phyloP scores from a whole-genome alignment of 2,888 invertebrate species.

The Pristionchus mayeri region DNA sequence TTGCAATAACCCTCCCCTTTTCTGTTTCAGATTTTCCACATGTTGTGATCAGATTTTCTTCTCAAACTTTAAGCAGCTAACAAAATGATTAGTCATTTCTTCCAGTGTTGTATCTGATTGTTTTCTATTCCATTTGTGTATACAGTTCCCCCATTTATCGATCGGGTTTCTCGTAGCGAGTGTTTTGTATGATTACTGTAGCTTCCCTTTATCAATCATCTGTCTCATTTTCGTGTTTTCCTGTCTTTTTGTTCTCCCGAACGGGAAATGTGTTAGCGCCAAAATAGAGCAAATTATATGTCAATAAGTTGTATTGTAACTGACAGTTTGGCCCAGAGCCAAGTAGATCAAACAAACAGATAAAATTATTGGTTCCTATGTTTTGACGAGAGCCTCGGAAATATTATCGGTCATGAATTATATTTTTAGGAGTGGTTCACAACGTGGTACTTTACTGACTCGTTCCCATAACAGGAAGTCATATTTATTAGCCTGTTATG shows the following conservation, averaged over 20 bases:
- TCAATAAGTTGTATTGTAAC: background rate
- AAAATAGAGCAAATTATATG: constrained; percentile 4
- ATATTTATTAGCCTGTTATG: too few species aligned
- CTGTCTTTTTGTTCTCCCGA: background rate
- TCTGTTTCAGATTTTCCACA: too few species aligned
- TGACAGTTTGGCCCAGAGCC: background rate
- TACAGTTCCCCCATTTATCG: background rate
- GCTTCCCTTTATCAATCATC: background rate
- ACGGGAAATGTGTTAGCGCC: constrained; percentile 11
- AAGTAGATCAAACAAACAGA: background rate
- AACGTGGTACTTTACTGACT: too few species aligned
- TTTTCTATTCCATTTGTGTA: background rate
- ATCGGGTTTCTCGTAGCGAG: constrained; percentile 17
- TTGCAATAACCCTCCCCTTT: background rate
- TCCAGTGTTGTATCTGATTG: background rate
- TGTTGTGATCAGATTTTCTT: background rate
- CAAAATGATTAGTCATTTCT: background rate
- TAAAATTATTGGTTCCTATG: background rate
- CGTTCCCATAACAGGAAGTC: too few species aligned
- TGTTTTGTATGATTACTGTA: constrained; percentile 1
- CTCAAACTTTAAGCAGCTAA: background rate
- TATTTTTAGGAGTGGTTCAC: too few species aligned
- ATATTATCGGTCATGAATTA: too few species aligned
- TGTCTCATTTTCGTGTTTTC: background rate
- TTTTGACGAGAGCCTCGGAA: too few species aligned